Evolutionary conservation across 2,797 vertebrate genomes (phyloP).

Genomic region (Phoeniculus purpureus): DNA sequence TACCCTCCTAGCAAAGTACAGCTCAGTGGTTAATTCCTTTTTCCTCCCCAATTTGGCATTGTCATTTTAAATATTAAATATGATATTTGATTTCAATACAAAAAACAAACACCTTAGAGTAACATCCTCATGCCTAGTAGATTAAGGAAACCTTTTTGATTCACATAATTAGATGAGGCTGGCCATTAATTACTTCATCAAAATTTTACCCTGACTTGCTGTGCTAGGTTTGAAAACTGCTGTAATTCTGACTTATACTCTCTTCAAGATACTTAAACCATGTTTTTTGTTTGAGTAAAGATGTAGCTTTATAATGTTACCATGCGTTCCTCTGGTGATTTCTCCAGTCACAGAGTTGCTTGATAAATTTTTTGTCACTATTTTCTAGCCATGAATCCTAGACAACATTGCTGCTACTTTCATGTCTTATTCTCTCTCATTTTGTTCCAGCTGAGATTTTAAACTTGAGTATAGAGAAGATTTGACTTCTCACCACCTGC

Average conservation of each 20-base stretch:
- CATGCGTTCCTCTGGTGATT: background rate
- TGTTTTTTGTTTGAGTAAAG: background rate
- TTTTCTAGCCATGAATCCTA: background rate
- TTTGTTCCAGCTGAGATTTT: background rate
- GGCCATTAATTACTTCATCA: background rate
- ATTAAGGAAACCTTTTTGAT: background rate
- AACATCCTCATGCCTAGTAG: background rate
- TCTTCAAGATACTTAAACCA: background rate
- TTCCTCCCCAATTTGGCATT: background rate
- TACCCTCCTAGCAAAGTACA: background rate
- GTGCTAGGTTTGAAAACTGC: background rate
- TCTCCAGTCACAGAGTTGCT: background rate
- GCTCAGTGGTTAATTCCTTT: background rate
- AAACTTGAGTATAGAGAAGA: background rate
- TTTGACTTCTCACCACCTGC: background rate
- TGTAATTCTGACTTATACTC: background rate
- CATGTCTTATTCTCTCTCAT: background rate
- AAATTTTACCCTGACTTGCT: background rate
- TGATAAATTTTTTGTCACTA: background rate
- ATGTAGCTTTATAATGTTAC: background rate
- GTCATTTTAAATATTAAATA: background rate
- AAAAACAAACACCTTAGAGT: background rate
- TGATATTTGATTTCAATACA: background rate
- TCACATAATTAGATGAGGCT: background rate
- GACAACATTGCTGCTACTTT: background rate